Percentiles rank a stretch among this genome's conserved stretches.
phyloP scores from a whole-genome alignment of 1,140 invertebrate species.

The Maniola jurtina region DNA sequence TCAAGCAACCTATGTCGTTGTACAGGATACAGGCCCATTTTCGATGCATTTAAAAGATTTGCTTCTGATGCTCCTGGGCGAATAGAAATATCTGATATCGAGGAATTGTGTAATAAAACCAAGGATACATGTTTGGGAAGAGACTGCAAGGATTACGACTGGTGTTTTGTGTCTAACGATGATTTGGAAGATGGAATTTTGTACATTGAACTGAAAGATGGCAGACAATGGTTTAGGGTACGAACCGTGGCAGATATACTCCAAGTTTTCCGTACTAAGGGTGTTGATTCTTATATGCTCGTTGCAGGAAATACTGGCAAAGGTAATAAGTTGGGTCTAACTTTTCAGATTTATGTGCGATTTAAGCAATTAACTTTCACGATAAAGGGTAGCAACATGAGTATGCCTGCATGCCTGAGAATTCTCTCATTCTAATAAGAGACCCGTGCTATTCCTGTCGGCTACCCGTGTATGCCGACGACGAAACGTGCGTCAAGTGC shows the following conservation, averaged over 20 bases:
- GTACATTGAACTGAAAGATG: conserved; percentile 49
- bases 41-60: conserved; percentile 87
- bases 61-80: conserved; percentile 54
- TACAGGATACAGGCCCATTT: conserved; percentile 89
- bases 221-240: conserved; percentile 50
- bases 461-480: no score
- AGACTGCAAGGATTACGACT: conserved; percentile 43
- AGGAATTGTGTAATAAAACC: conserved; percentile 53
- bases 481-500: no score
- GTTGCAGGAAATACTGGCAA: conserved; percentile 79
- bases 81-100: conserved; percentile 45
- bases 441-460: no score
- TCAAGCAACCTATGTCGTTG: conserved; percentile 90
- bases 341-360: no score
- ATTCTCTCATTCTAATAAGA: no score
- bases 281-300: conserved; percentile 69
- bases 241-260: conserved; percentile 44
- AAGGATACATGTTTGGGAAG: conserved; percentile 56
- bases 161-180: conserved; percentile 47
- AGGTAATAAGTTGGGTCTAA: no score
- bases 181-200: conserved; percentile 45
- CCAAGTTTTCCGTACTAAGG: conserved; percentile 35
- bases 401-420: no score
- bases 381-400: no score
- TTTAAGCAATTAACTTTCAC: no score